Evolutionary conservation across 2,113 vertebrate genomes (phyloP).

Genomic region (Clarias batrachus): DNA sequence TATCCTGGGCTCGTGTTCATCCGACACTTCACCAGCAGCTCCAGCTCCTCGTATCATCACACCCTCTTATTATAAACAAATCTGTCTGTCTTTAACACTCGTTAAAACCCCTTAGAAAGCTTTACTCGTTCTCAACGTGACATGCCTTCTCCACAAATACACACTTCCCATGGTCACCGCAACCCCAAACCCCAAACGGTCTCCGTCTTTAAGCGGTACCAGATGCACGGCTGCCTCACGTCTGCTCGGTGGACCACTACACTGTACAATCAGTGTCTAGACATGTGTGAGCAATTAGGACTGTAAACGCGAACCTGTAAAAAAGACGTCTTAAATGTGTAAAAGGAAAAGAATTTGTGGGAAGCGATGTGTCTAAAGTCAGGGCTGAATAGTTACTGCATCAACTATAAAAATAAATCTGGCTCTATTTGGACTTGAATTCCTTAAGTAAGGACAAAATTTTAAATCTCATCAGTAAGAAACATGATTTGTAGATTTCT

Average conservation of each 20-base stretch:
- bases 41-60: neutral
- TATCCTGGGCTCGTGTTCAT: neutral
- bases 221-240: neutral
- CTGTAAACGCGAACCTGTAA: neutral
- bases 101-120: neutral
- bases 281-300: neutral
- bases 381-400: neutral
- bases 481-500: neutral
- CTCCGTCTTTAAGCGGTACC: neutral
- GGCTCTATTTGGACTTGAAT: neutral
- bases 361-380: neutral
- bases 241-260: neutral
- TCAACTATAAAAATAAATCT: neutral
- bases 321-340: neutral
- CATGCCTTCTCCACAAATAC: conserved; percentile 20
- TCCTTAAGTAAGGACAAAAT: neutral
- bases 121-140: neutral
- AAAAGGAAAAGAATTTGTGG: neutral
- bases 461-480: too few relatives aligned
- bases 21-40: neutral
- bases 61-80: neutral
- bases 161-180: neutral
- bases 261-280: neutral
- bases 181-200: neutral
- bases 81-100: neutral